Conservation (phyloP, 2,113 vertebrate species). For the Aegithalos caudatus region DNA sequence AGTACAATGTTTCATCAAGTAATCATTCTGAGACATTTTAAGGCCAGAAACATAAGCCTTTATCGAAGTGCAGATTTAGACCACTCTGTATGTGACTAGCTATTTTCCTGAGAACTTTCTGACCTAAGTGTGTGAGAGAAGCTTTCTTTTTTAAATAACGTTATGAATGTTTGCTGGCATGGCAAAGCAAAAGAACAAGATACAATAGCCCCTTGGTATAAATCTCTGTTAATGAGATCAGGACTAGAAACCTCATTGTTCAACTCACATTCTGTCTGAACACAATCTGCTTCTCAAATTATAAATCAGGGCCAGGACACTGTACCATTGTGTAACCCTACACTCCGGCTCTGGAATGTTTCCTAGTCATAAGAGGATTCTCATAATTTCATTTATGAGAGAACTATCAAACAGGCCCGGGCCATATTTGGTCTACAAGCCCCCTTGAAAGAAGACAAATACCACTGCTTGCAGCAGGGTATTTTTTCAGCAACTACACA, state of each 20-base stretch:
- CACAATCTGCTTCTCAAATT: conserved; percentile 64
- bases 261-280: conserved; percentile 58
- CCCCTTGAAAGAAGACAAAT: neutral
- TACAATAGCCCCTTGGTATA: conserved; percentile 65
- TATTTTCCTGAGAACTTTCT: conserved; percentile 56
- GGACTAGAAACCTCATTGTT: conserved; percentile 65
- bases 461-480: neutral
- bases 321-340: conserved; percentile 66
- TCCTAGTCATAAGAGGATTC: conserved; percentile 64
- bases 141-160: conserved; percentile 48
- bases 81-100: neutral
- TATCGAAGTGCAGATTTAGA: neutral
- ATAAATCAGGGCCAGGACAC: conserved; percentile 67
- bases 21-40: neutral
- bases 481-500: neutral
- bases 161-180: conserved; percentile 61
- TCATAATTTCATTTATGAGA: conserved; percentile 53
- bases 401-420: conserved; percentile 34
- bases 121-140: conserved; percentile 53
- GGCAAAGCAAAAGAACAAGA: conserved; percentile 46
- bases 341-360: conserved; percentile 54
- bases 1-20: neutral
- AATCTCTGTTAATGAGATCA: conserved; percentile 67
- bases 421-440: conserved; percentile 28
- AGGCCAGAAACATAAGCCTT: neutral